Base-by-base conservation (phyloP, 2,113 vertebrate species). In the Chaetodon auriga region DNA sequence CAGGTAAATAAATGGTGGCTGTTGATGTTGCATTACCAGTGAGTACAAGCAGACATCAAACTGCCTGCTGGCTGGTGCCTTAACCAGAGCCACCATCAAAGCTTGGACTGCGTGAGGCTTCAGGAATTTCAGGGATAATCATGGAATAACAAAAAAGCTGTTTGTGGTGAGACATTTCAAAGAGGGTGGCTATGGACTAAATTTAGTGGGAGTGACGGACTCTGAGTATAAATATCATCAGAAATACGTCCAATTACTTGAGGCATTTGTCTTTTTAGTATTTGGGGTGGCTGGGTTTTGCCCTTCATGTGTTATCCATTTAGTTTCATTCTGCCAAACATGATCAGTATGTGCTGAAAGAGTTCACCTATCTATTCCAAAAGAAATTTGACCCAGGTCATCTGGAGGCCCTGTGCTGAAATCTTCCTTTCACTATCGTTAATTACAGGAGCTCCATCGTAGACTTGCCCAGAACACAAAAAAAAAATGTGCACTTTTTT, bases 1-100 rank as follows among this genome's bases (percentile, higher is more conserved):
- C 70, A 88, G 63, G 68, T 55, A 78, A 84, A 79, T 62, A 35
- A 73, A 72, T 81, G 61, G 93, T 82, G 83, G 80, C 89, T 88
- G 88, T 79, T 86, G 63, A 85, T 68, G 63, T 62, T 78, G 78
- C 66, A 48, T 87, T 70, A 90, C 45, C 70, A 84, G 68, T 61
- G 65, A 64, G 18, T 68, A 75, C 62, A 69, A 80, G 80, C 14
- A 71, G 25, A 80, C 60, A 43, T 64, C 63, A 81, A 75, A 76
- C 78, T 54, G 82, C 78, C 60, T 74, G 70, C 76, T 57, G 69
- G 3, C 62, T 78, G 30, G 23, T 64, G 43, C 48, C 54, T 25
- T 46, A 54, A 79, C 51, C 72, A 61, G 7, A 58, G 51, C 55
- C 58, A 43, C 30, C 21, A 19, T 19, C 58, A 75, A 78, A 64